These are phyloP conservation scores for Heterotis niloticus DNA, from an alignment of 2,113 vertebrate species.

Conservation along the genomic window DNA sequence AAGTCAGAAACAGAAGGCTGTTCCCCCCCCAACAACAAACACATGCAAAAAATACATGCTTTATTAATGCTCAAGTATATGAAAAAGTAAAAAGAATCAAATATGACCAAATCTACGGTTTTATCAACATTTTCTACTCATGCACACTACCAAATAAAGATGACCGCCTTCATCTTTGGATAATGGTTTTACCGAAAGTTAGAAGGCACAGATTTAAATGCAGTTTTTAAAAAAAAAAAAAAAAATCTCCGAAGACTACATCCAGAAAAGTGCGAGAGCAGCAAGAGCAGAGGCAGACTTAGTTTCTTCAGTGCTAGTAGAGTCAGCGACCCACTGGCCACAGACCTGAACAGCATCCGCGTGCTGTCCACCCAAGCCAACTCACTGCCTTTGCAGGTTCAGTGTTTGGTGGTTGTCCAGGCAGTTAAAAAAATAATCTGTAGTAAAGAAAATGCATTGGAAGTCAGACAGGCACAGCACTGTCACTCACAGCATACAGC, in stretches of 20 bases:
- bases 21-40: too few relatives aligned
- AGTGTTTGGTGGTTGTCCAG: slow-evolving; percentile 65
- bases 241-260: background rate
- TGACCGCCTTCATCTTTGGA: background rate
- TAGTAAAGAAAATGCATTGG: slow-evolving; percentile 34
- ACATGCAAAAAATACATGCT: too few relatives aligned
- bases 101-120: too few relatives aligned
- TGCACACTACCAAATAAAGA: background rate
- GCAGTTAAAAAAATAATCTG: slow-evolving; percentile 65
- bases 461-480: background rate
- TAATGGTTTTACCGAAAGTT: too few relatives aligned
- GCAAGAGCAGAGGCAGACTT: background rate
- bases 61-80: too few relatives aligned
- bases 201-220: background rate
- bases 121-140: too few relatives aligned
- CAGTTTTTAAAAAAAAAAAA: background rate
- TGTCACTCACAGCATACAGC: slow-evolving; percentile 34
- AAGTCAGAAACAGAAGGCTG: too few relatives aligned
- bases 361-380: slow-evolving; percentile 32
- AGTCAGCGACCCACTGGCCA: slow-evolving; percentile 29
- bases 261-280: background rate
- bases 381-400: slow-evolving; percentile 59
- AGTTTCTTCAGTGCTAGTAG: slow-evolving; percentile 34
- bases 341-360: slow-evolving; percentile 26
- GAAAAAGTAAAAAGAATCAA: too few relatives aligned